Evolutionary conservation across 35 echinoderm and acorn worm genomes (phyloP).

Genomic region (Apostichopus californicus): DNA sequence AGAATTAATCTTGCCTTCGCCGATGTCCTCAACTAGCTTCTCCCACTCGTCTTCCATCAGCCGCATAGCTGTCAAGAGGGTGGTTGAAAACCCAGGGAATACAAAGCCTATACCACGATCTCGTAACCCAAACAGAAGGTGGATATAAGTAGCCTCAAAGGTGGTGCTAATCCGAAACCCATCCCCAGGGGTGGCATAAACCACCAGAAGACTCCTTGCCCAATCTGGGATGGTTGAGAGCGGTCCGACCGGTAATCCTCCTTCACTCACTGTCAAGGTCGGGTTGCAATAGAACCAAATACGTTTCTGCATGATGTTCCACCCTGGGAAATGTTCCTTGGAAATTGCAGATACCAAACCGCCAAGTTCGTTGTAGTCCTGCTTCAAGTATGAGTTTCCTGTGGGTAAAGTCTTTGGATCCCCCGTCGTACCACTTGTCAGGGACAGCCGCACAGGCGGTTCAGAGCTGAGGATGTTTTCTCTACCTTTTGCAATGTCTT

Average conservation of each 20-base stretch:
- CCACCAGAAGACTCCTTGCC: constrained; percentile 38
- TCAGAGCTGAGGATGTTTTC: constrained; percentile 54
- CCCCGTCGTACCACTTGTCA: constrained; percentile 72
- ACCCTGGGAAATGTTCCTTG: constrained; percentile 24
- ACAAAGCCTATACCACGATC: constrained; percentile 55
- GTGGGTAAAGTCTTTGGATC: constrained; percentile 42
- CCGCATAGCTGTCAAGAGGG: constrained; percentile 26
- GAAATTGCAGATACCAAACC: not conserved
- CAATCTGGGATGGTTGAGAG: constrained; percentile 48
- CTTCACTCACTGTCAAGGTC: constrained; percentile 9
- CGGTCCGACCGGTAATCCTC: constrained; percentile 50
- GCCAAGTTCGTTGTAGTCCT: constrained; percentile 21
- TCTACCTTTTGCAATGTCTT: constrained; percentile 60
- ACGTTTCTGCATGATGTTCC: constrained; percentile 39
- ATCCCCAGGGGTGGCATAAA: constrained; percentile 59
- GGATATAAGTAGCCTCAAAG: constrained; percentile 58
- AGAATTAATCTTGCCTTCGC: constrained; percentile 16
- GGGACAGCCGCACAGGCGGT: constrained; percentile 5
- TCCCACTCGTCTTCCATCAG: constrained; percentile 57
- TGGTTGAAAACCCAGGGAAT: constrained; percentile 43
- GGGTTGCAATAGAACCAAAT: constrained; percentile 50
- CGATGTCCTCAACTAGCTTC: constrained; percentile 52
- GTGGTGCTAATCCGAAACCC: constrained; percentile 47
- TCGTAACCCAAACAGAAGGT: constrained; percentile 71
- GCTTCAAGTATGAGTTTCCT: not conserved